Evolutionary conservation across 2,888 invertebrate species (phyloP), one percentile per base, ranked within the genome.

Genomic region (Hermaeophaga mercurialis): DNA sequence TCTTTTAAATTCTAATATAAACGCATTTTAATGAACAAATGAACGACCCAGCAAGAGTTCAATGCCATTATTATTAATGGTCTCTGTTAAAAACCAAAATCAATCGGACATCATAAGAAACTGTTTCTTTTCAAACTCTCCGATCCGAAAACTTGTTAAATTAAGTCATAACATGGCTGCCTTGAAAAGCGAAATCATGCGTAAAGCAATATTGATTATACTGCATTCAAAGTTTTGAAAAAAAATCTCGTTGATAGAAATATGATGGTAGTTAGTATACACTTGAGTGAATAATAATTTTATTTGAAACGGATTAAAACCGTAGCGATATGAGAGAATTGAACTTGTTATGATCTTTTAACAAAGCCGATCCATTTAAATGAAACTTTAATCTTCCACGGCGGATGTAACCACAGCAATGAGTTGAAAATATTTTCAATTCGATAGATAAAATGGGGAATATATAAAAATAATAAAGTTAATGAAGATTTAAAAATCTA

Each of bases 121-220:
- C 28, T 19, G 12, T 28, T 43, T 44, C 44, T 44, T 55, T 49
- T 49, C 19, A 46, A 54, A 54, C 36, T 31, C 44, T 26, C 6
- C 22, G 28, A 39, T 26, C 49, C 55, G 44, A 55, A 48, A 55
- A 55, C 43, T 43, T 31, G 36, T 49, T 49, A 41, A 55, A 55
- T 55, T 55, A 38, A 55, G 49, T 49, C 49, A 55, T 55, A 49
- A 55, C 17, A 31, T 19, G 8, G 26, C 17, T 19, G 18, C 50
- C 50, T 39, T 19, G 33, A 26, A 36, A 50, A 41, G 31, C 18
- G 12, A 39, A 49, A 50, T 50, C 50, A 50, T 39, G 50, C 50
- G 41, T 50, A 50, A 50, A 50, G 41, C 11, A 41, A 50, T 39
- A 31, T 31, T 33, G 50, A 50, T 50, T 50, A 50, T 41, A 39